These are phyloP conservation scores for Lamellibrachia luymesi DNA, from an alignment of 1,140 invertebrate genomes.

Conservation along the genomic window DNA sequence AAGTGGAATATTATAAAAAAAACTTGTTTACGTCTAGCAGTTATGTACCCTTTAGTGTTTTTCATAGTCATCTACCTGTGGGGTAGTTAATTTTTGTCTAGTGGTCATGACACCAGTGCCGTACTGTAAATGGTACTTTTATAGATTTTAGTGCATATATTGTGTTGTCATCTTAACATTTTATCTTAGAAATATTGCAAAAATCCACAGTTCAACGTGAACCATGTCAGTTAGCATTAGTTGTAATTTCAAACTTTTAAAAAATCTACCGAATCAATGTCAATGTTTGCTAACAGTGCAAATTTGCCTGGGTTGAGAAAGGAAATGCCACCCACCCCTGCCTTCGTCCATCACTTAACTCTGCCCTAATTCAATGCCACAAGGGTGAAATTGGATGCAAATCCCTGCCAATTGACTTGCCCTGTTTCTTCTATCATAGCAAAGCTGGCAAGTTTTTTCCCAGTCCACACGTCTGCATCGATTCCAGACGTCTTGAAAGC, in stretches of 20 bases:
- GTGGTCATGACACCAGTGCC: background rate
- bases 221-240: background rate
- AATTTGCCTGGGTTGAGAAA: background rate
- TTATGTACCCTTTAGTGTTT: background rate
- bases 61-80: background rate
- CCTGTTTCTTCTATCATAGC: background rate
- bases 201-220: background rate
- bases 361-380: background rate
- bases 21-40: background rate
- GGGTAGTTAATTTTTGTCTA: background rate
- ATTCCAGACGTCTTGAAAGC: background rate
- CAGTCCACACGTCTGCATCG: background rate
- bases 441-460: background rate
- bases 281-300: background rate
- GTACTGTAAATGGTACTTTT: background rate
- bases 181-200: background rate
- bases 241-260: background rate
- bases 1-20: background rate
- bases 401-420: background rate
- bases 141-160: too few relatives aligned
- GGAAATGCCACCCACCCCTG: background rate
- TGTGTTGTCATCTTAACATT: too few relatives aligned
- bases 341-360: background rate
- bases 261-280: background rate
- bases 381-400: background rate